These are phyloP conservation scores for Gastrophysa polygoni DNA, from an alignment of 2,888 invertebrate genomes.

Conservation along the genomic window DNA sequence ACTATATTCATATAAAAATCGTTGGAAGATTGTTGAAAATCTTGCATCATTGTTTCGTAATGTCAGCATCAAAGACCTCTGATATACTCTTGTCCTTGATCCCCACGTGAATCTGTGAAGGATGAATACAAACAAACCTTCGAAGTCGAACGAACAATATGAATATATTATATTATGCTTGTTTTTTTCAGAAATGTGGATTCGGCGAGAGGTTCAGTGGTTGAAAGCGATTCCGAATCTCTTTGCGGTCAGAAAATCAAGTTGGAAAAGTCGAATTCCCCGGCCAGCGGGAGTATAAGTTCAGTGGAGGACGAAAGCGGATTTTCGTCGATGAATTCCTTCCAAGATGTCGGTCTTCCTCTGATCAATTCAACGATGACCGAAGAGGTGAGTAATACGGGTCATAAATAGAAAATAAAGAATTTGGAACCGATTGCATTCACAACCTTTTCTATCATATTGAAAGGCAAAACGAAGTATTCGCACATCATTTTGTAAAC, in stretches of 20 bases:
- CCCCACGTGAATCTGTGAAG: too few species aligned
- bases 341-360: conserved; percentile 80
- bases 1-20: too few species aligned
- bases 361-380: conserved; percentile 47
- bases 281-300: conserved; percentile 50
- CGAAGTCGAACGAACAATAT: too few species aligned
- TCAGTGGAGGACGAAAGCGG: conserved; percentile 80
- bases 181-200: conserved; percentile 22
- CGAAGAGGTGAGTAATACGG: conserved; percentile 42
- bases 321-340: conserved; percentile 84
- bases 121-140: conserved; percentile 1
- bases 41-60: too few species aligned
- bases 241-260: conserved; percentile 26
- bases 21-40: too few species aligned
- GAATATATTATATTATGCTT: not conserved
- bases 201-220: conserved; percentile 43
- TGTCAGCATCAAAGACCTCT: too few species aligned
- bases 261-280: conserved; percentile 41
- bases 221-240: conserved; percentile 41
- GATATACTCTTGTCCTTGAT: too few species aligned
- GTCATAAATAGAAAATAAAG: too few species aligned
- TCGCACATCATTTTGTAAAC: too few species aligned
- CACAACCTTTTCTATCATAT: too few species aligned
- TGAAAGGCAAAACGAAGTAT: too few species aligned
- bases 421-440: too few species aligned